These are phyloP conservation scores for Potamarius usumacintae DNA, from an alignment of 2,113 vertebrate species.

Conservation along the genomic window DNA sequence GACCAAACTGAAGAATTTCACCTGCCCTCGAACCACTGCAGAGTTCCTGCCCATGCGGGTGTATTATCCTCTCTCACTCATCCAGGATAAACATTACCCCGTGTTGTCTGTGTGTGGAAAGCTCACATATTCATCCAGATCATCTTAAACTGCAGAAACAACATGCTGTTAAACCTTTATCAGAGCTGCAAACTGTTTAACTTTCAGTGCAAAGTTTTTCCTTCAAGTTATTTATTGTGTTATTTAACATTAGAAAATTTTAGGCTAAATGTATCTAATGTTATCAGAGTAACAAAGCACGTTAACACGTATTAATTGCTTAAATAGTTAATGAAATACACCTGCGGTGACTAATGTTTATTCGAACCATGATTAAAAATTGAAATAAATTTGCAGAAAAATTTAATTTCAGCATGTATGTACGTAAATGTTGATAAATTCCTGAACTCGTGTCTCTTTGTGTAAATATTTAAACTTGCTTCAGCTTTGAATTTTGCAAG, in stretches of 20 bases:
- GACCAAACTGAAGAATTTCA: conserved; percentile 46
- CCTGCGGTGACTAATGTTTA: not conserved
- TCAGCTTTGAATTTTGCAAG: not conserved
- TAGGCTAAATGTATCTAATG: not conserved
- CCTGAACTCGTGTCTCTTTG: not conserved
- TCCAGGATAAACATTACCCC: conserved; percentile 25
- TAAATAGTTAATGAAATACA: not conserved
- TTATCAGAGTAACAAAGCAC: not conserved
- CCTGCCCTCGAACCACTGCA: conserved; percentile 59
- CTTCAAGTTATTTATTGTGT: not conserved
- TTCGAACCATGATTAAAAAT: not conserved
- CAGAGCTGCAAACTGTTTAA: not conserved
- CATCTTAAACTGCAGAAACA: not conserved
- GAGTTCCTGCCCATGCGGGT: conserved; percentile 9
- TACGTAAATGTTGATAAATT: not conserved
- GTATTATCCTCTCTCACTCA: conserved; percentile 6
- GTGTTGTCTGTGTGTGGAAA: not conserved
- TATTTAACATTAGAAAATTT: not conserved
- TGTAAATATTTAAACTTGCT: not conserved
- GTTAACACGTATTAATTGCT: not conserved
- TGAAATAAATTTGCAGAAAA: not conserved
- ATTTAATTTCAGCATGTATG: not conserved
- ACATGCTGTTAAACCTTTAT: not conserved
- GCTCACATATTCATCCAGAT: conserved; percentile 6
- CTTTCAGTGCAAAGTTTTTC: not conserved